These are phyloP conservation scores for Haemorhous mexicanus DNA, from an alignment of 2,113 vertebrate species.

Conservation along the genomic window DNA sequence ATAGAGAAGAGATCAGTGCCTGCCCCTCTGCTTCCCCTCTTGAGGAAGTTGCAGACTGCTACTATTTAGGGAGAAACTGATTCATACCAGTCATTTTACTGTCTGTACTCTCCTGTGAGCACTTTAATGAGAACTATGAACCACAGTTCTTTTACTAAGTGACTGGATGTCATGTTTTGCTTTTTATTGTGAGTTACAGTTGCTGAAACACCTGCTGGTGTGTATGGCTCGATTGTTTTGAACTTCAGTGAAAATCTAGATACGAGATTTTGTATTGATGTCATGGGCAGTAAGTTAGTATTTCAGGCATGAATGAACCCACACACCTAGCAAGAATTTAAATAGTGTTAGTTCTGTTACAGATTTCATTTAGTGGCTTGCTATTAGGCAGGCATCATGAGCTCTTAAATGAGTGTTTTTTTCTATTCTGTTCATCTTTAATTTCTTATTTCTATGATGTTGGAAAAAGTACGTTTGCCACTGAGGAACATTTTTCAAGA, in stretches of 20 bases:
- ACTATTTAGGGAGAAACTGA: not conserved
- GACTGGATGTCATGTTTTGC: not conserved
- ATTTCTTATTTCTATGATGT: not conserved
- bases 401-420: not conserved
- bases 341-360: not conserved
- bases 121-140: not conserved
- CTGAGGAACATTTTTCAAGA: not conserved
- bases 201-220: not conserved
- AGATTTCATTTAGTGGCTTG: not conserved
- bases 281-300: not conserved
- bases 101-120: not conserved
- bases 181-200: not conserved
- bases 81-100: not conserved
- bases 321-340: not conserved
- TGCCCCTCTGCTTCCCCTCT: not conserved
- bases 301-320: not conserved
- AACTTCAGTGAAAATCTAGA: not conserved
- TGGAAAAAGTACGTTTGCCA: not conserved
- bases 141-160: not conserved
- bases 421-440: not conserved
- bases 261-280: not conserved
- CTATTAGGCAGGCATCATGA: not conserved
- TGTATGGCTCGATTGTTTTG: not conserved
- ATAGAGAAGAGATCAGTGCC: not conserved
- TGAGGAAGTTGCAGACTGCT: not conserved